These are phyloP conservation scores for Morpho helenor DNA, from an alignment of 2,888 invertebrate species.

Conservation along the genomic window DNA sequence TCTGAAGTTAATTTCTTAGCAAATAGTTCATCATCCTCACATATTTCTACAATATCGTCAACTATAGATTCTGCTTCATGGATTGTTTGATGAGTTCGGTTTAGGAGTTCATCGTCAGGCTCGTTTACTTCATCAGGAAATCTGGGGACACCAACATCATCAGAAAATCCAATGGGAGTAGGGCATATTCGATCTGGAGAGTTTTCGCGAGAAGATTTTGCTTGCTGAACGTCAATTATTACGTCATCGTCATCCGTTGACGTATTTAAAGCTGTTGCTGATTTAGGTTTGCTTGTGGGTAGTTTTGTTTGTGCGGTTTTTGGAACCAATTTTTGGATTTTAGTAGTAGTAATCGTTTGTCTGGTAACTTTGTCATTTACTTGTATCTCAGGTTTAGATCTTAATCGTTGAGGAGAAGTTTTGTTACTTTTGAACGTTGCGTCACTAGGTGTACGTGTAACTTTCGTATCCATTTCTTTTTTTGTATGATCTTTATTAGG, in stretches of 20 bases:
- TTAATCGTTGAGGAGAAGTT: constrained; percentile 61
- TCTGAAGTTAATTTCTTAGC: constrained; percentile 52
- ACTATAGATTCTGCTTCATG: constrained; percentile 81
- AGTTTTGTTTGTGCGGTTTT: constrained; percentile 55
- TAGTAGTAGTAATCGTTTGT: constrained; percentile 33
- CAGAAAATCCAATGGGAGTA: constrained; percentile 79
- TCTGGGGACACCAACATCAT: constrained; percentile 81
- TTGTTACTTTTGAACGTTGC: constrained; percentile 73
- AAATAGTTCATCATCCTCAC: constrained; percentile 73
- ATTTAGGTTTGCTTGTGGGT: constrained; percentile 62
- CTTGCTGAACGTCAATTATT: constrained; percentile 84
- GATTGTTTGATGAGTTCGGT: constrained; percentile 59
- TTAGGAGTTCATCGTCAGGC: constrained; percentile 82
- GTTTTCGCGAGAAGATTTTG: constrained; percentile 87
- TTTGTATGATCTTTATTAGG: constrained; percentile 54
- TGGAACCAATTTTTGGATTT: constrained; percentile 42
- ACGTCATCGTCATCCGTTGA: constrained; percentile 77
- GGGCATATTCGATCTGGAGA: constrained; percentile 86
- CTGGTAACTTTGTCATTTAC: constrained; percentile 56
- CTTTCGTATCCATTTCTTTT: constrained; percentile 61
- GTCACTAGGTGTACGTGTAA: constrained; percentile 79
- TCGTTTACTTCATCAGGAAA: constrained; percentile 87
- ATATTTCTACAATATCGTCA: constrained; percentile 76
- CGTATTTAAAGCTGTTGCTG: constrained; percentile 73
- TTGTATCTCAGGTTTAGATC: constrained; percentile 73